Evolutionary conservation across 2,113 vertebrate genomes (phyloP).

Genomic region (Rhinopithecus roxellana): DNA sequence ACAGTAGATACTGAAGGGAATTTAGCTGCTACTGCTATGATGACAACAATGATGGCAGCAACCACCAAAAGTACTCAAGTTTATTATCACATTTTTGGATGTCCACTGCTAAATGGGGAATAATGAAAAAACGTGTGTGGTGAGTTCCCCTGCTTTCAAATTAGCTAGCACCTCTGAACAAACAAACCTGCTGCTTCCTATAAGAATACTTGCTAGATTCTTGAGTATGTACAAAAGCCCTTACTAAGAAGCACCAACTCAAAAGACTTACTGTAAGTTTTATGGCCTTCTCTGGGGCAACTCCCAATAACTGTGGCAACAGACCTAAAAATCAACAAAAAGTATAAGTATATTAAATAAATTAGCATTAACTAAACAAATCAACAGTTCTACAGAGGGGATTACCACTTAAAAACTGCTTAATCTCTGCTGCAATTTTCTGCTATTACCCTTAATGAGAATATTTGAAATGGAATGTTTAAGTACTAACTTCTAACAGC

Average conservation of each 20-base stretch:
- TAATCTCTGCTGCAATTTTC: constrained; percentile 82
- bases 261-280: constrained; percentile 94
- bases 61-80: background rate
- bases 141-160: background rate
- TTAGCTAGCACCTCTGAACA: background rate
- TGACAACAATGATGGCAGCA: no score
- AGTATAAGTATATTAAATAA: constrained; percentile 71
- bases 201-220: background rate
- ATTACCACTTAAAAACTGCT: constrained; percentile 75
- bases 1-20: background rate
- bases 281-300: constrained; percentile 96
- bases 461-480: constrained; percentile 86
- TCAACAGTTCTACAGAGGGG: constrained; percentile 72
- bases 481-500: constrained; percentile 78
- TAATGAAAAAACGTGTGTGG: background rate
- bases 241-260: background rate
- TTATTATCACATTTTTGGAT: background rate
- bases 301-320: constrained; percentile 96
- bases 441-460: constrained; percentile 85
- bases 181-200: background rate
- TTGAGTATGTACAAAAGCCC: background rate
- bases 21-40: background rate
- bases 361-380: constrained; percentile 78
- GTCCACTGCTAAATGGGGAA: background rate
- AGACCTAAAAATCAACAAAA: constrained; percentile 89